Evolutionary conservation across 2,113 vertebrate genomes (phyloP).

Genomic region (Nanorana parkeri): DNA sequence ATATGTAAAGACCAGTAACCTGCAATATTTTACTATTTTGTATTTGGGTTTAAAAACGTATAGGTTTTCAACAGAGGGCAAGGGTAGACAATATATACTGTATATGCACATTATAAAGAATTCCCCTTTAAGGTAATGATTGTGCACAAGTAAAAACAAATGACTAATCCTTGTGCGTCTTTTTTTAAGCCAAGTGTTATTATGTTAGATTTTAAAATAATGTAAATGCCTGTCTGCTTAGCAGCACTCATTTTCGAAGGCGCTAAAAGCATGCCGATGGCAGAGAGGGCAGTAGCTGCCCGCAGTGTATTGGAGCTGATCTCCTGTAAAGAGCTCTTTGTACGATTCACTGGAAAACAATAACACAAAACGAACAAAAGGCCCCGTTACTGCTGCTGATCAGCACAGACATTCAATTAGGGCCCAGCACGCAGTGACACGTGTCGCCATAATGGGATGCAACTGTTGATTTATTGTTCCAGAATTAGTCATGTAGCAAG

Average conservation of each 20-base stretch:
- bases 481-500: neutral
- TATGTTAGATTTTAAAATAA: too few relatives aligned
- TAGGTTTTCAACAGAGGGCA: too few relatives aligned
- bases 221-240: neutral
- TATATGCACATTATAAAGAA: too few relatives aligned
- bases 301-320: slow-evolving; percentile 7
- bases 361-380: slow-evolving; percentile 28
- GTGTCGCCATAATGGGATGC: slow-evolving; percentile 40
- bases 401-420: slow-evolving; percentile 17
- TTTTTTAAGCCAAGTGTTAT: too few relatives aligned
- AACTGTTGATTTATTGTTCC: slow-evolving; percentile 7
- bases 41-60: too few relatives aligned
- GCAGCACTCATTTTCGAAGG: slow-evolving; percentile 22
- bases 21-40: too few relatives aligned
- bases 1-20: too few relatives aligned
- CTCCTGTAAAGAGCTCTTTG: slow-evolving; percentile 36
- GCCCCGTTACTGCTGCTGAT: slow-evolving; percentile 25
- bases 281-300: slow-evolving; percentile 4
- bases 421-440: slow-evolving; percentile 35
- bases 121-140: too few relatives aligned
- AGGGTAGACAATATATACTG: too few relatives aligned
- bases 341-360: slow-evolving; percentile 38
- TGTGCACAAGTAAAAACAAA: too few relatives aligned
- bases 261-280: slow-evolving; percentile 37
- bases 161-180: too few relatives aligned